phyloP scores from a whole-genome alignment of 1,140 invertebrate genomes.

The Drosophila tsacasi region DNA sequence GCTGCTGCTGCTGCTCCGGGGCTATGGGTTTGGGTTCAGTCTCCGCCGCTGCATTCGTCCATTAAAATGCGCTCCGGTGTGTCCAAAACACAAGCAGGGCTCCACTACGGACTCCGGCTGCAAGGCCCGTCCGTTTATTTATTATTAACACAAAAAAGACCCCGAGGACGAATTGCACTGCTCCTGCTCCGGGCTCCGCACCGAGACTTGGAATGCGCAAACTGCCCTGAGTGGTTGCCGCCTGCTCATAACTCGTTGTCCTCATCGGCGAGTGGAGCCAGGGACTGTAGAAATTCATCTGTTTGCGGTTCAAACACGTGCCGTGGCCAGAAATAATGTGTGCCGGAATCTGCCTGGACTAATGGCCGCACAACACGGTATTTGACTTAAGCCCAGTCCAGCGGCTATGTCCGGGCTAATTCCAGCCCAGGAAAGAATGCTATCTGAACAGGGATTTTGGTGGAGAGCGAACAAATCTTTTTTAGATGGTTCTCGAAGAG shows the following conservation, averaged over 20 bases:
- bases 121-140: constrained; percentile 76
- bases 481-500: neutral
- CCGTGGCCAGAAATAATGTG: constrained; percentile 74
- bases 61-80: constrained; percentile 80
- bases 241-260: constrained; percentile 73
- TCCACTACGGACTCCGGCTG: constrained; percentile 18
- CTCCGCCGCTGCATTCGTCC: constrained; percentile 70
- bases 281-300: constrained; percentile 78
- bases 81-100: constrained; percentile 75
- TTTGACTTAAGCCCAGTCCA: constrained; percentile 50
- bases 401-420: constrained; percentile 1
- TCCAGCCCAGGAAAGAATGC: constrained; percentile 7
- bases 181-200: neutral
- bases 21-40: constrained; percentile 21
- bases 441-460: neutral
- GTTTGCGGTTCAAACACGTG: constrained; percentile 78
- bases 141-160: constrained; percentile 83
- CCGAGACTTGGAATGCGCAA: constrained; percentile 44
- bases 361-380: constrained; percentile 57
- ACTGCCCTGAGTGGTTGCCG: constrained; percentile 66
- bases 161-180: constrained; percentile 78
- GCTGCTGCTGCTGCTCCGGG: constrained; percentile 7
- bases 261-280: constrained; percentile 39
- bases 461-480: neutral
- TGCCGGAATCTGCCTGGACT: constrained; percentile 64